Evolutionary conservation across 2,113 vertebrate genomes (phyloP), one percentile per base, ranked within the genome.

Genomic region (Corydoras sp.): DNA sequence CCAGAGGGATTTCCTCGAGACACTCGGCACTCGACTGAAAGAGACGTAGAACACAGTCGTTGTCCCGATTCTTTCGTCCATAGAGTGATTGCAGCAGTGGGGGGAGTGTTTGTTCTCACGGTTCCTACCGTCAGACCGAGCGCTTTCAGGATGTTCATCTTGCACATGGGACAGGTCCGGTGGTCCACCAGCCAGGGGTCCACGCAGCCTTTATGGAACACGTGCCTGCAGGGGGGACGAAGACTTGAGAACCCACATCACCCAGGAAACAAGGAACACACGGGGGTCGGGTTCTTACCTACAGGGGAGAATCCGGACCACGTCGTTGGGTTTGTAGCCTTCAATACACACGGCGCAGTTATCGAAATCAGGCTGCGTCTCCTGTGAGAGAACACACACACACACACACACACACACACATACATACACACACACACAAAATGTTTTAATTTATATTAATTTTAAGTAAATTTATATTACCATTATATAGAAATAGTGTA

Each of bases 101-200:
- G 13, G 9, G 51, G 3, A 53, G 18, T 24, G 18, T 24, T 24
- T 24, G 18, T 24, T 24, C 18, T 24, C 18, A 1, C 5, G 51
- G 4, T 30, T 9, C 93, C 90, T 91, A 99, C 97, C 83, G 91
- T 92, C 80, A 99, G 94, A 77, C 97, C 97, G 68, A 99, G 88
- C 49, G 97, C 96, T 91, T 99, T 99, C 55, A 99, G 92, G 83
- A 99, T 99, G 86, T 99, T 99, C 93, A 98, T 96, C 90, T 99
- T 99, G 85, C 97, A 99, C 97, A 99, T 99, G 66, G 97, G 97
- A 75, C 97, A 99, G 3, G 97, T 99, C 11, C 94, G 91, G 82
- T 99, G 97, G 83, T 98, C 97, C 83, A 93, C 92, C 32, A 99
- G 91, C 96, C 97, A 98, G 0, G 96, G 97, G 84, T 99, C 97